phyloP scores from a whole-genome alignment of 2,113 vertebrate species.

The Tautogolabrus adspersus region DNA sequence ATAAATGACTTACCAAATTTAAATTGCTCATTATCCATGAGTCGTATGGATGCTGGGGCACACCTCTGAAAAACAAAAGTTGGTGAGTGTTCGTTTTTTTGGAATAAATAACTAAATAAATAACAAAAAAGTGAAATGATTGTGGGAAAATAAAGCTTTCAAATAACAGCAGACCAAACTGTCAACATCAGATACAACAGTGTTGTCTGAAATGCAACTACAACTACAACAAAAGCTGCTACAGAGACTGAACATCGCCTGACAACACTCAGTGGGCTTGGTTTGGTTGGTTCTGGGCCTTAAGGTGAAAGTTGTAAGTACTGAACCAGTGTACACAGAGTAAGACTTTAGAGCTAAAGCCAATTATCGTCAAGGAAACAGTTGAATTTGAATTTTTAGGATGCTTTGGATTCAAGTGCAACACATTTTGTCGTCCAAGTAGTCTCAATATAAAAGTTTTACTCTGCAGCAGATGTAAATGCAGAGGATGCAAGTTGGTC shows the following conservation, averaged over 20 bases:
- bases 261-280: no score
- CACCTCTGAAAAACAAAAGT: slow-evolving; percentile 87
- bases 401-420: neutral
- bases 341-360: neutral
- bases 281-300: no score
- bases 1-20: slow-evolving; percentile 91
- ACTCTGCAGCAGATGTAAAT: neutral
- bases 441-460: neutral
- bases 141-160: neutral
- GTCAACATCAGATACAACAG: neutral
- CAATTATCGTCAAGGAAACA: no score
- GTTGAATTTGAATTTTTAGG: neutral
- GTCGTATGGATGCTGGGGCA: slow-evolving; percentile 97
- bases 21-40: slow-evolving; percentile 98
- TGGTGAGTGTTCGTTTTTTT: neutral
- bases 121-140: neutral
- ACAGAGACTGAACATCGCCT: no score
- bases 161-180: neutral
- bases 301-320: no score
- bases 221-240: no score
- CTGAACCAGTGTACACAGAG: neutral
- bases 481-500: no score
- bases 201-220: no score
- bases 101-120: neutral
- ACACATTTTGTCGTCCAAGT: neutral